Evolutionary conservation across 1,140 invertebrate species (phyloP), one percentile per base, ranked within the genome.

Genomic region (Apis mellifera): DNA sequence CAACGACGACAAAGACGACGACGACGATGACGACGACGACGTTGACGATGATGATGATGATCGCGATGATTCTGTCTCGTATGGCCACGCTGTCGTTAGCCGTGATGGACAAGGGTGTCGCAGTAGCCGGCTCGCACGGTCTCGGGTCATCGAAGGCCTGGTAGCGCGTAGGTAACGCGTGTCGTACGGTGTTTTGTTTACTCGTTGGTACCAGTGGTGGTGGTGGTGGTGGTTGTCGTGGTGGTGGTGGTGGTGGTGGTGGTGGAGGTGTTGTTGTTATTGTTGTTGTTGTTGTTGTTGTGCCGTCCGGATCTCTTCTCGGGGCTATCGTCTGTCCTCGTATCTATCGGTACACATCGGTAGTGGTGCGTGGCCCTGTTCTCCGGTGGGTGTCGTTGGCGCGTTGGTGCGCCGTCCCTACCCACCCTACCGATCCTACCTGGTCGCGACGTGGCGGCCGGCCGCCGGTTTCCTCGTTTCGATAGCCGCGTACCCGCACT

Each of bases 251-350:
- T 5, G 32, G 32, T 42, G 32, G 32, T 42, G 32, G 32, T 42
- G 3, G 32, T 42, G 32, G 32, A 5, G 32, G 32, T 42, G 32
- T 42, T 42, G 32, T 42, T 42, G 32, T 42, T 42, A 4, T 42
- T 42, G 32, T 42, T 42, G 32, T 42, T 42, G 82, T 55, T 84
- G 74, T 74, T 84, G 73, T 76, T 83, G 81, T 79, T 74, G 76
- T 88, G 86, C 86, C 86, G 86, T 88, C 86, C 86, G 86, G 85
- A 87, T 87, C 84, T 86, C 57, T 81, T 75, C 59, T 71, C 78
- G 73, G 69, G 42, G 83, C 74, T 87, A 73, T 82, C 64, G 52
- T 66, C 72, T 66, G 23, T 54, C 5, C 5, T 54, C 59, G 52
- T 59, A 60, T 71, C 23, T 77, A 69, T 84, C 72, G 32, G 5